Evolutionary conservation across 64 coral and sea anemone genomes (phyloP).

Genomic region (Stylophora pistillata): DNA sequence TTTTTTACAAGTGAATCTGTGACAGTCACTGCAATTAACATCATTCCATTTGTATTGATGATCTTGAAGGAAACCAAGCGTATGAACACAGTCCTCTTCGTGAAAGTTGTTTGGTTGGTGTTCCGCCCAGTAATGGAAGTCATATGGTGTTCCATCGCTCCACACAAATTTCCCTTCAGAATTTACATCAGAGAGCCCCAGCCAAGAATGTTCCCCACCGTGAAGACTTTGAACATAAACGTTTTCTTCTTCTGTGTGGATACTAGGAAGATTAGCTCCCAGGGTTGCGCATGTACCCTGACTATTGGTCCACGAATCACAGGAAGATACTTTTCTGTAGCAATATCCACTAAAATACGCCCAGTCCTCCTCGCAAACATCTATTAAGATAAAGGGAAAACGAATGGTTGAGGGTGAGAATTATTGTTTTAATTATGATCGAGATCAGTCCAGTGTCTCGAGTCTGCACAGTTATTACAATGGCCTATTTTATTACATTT

Average conservation of each 20-base stretch:
- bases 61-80: slow-evolving; percentile 6
- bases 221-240: slow-evolving; percentile 56
- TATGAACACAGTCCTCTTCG: slow-evolving; percentile 37
- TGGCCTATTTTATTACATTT: no score
- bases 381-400: neutral
- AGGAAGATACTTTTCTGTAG: neutral
- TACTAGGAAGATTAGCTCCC: slow-evolving; percentile 35
- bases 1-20: slow-evolving; percentile 52
- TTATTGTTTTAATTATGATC: no score
- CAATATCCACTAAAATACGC: slow-evolving; percentile 59
- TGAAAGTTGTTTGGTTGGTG: neutral
- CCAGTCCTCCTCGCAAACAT: slow-evolving; percentile 53
- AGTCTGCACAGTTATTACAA: no score
- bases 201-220: slow-evolving; percentile 24
- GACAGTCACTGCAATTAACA: slow-evolving; percentile 30
- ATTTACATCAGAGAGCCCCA: slow-evolving; percentile 33
- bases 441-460: no score
- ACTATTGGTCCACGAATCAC: no score
- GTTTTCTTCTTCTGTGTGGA: slow-evolving; percentile 37
- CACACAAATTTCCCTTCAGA: no score
- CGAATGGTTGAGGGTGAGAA: no score
- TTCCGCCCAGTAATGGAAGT: slow-evolving; percentile 53
- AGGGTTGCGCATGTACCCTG: neutral
- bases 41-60: slow-evolving; percentile 38
- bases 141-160: no score